Conservation (phyloP, 1,140 invertebrate species). For the Hylaeus volcanicus region DNA sequence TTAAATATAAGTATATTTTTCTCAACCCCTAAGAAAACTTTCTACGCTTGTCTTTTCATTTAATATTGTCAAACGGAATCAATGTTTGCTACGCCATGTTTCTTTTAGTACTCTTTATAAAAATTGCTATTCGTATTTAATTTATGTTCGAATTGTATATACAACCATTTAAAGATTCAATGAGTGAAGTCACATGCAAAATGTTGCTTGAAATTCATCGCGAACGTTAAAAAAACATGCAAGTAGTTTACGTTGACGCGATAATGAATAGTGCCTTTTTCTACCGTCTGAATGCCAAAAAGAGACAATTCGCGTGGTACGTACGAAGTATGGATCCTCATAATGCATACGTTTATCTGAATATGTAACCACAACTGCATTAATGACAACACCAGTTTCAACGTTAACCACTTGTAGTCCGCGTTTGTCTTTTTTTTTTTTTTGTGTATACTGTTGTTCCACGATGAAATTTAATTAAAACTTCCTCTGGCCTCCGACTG, state of each 20-base stretch:
- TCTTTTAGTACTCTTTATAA: too few species aligned
- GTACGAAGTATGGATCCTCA: not conserved
- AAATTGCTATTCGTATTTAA: too few species aligned
- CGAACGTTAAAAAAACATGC: not conserved
- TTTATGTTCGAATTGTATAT: too few species aligned
- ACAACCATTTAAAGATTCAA: too few species aligned
- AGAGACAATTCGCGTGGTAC: conserved; percentile 1
- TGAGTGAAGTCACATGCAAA: too few species aligned
- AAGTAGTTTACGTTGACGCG: not conserved
- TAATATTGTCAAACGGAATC: too few species aligned
- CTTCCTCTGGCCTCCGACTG: not conserved
- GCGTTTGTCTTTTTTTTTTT: not conserved
- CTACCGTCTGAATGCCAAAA: not conserved
- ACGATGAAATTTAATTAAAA: not conserved
- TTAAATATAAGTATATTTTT: too few species aligned
- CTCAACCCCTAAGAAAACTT: too few species aligned
- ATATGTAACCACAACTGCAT: conserved; percentile 35
- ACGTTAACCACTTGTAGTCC: not conserved
- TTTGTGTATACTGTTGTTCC: not conserved
- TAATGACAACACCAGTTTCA: conserved; percentile 5
- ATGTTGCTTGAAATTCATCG: too few species aligned
- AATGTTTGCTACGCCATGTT: too few species aligned
- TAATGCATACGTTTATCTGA: conserved; percentile 6
- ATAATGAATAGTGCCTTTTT: not conserved
- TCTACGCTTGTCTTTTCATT: too few species aligned